Evolutionary conservation across 2,113 vertebrate species (phyloP).

Genomic region (Rhabdornis inornatus): DNA sequence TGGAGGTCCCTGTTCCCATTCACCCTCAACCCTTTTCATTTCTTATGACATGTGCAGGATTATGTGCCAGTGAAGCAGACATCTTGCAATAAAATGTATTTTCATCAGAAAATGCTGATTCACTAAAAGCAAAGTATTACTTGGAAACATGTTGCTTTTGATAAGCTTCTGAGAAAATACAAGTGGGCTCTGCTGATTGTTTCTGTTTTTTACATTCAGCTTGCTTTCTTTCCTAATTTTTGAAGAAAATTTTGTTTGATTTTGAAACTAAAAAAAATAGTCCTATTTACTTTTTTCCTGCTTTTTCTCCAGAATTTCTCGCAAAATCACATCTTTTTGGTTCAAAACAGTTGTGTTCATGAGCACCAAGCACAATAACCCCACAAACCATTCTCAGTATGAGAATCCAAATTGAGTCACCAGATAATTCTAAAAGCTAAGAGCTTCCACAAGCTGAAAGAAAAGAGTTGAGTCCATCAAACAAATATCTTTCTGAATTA

Average conservation of each 20-base stretch:
- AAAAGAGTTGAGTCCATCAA: background rate
- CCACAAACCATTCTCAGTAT: background rate
- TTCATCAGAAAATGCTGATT: slow-evolving; percentile 32
- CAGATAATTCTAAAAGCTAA: background rate
- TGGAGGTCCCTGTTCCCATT: background rate
- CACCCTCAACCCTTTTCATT: background rate
- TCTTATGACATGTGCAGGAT: background rate
- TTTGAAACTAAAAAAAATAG: background rate
- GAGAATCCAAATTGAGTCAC: background rate
- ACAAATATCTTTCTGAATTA: background rate
- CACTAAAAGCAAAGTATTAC: background rate
- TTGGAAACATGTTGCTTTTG: background rate
- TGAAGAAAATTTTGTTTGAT: background rate
- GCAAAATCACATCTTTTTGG: background rate
- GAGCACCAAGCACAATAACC: background rate
- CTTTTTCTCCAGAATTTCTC: background rate
- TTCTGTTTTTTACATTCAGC: background rate
- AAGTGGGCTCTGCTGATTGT: background rate
- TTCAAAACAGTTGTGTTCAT: background rate
- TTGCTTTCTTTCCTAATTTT: background rate
- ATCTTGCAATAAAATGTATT: background rate
- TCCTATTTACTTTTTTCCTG: background rate
- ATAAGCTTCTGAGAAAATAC: background rate
- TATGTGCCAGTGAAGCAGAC: background rate
- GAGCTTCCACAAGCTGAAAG: background rate